Evolutionary conservation across 2,797 vertebrate species (phyloP).

Genomic region (Siniperca scherzeri): DNA sequence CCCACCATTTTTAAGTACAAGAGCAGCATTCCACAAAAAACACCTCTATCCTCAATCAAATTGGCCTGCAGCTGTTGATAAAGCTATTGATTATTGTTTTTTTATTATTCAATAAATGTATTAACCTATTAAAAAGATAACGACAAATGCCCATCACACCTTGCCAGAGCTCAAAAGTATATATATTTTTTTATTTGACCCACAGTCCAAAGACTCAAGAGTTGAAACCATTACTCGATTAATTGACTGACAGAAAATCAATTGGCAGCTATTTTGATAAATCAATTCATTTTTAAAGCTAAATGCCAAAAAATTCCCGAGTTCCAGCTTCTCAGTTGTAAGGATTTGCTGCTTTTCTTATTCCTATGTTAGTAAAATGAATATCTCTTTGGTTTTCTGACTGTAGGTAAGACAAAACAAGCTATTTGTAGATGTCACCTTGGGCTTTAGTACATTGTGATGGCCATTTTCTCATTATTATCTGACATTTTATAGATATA

Average conservation of each 20-base stretch:
- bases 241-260: background rate
- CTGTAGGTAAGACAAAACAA: background rate
- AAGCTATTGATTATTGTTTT: background rate
- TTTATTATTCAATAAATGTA: background rate
- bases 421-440: background rate
- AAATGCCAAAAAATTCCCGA: background rate
- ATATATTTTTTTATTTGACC: background rate
- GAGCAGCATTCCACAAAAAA: background rate
- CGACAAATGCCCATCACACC: background rate
- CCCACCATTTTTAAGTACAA: background rate
- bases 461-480: background rate
- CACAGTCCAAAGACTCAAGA: background rate
- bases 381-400: background rate
- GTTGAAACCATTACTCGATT: background rate
- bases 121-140: background rate
- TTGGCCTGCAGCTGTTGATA: background rate
- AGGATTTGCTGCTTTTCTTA: background rate
- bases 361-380: background rate
- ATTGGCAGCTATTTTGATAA: background rate
- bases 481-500: background rate
- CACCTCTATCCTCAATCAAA: background rate
- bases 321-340: background rate
- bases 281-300: background rate
- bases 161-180: background rate
- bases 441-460: background rate